A percentile compares a stretch with the other conserved stretches of the same genome.
These are phyloP conservation scores for Callocephalon fimbriatum DNA, from an alignment of 2,113 vertebrate genomes.

Conservation along the genomic window DNA sequence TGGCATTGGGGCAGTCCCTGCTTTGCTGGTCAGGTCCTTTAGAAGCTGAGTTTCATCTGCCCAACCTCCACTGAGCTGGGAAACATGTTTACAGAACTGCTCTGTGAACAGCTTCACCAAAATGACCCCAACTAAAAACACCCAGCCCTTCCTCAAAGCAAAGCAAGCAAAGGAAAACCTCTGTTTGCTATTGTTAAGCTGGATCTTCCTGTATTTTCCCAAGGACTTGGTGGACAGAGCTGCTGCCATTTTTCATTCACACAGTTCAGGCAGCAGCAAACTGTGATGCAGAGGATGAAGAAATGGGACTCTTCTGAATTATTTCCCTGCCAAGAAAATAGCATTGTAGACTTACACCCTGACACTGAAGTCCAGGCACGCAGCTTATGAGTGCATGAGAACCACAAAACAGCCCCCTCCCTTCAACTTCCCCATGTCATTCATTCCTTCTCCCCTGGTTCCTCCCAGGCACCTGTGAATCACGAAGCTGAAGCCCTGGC, in stretches of 20 bases:
- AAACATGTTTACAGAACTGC: background rate
- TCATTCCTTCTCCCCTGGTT: background rate
- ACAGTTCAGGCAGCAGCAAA: background rate
- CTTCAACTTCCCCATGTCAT: background rate
- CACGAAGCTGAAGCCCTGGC: background rate
- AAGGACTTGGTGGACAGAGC: background rate
- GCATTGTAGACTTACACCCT: background rate
- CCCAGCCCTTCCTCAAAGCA: background rate
- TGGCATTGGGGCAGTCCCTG: background rate
- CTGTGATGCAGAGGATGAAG: background rate
- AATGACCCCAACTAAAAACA: background rate
- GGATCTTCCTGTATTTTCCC: background rate
- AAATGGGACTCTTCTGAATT: background rate
- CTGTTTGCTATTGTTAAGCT: background rate
- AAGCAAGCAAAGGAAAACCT: background rate
- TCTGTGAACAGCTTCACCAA: background rate
- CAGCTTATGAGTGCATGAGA: background rate
- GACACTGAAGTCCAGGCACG: rapidly evolving
- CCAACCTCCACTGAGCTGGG: background rate
- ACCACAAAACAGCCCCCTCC: background rate
- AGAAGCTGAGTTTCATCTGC: background rate
- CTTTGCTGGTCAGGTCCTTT: background rate
- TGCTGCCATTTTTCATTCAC: background rate
- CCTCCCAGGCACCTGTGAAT: background rate
- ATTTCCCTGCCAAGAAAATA: background rate